Evolutionary conservation across 2,888 invertebrate species (phyloP), one percentile per base, ranked within the genome.

Genomic region (Lycophotia porphyrea): DNA sequence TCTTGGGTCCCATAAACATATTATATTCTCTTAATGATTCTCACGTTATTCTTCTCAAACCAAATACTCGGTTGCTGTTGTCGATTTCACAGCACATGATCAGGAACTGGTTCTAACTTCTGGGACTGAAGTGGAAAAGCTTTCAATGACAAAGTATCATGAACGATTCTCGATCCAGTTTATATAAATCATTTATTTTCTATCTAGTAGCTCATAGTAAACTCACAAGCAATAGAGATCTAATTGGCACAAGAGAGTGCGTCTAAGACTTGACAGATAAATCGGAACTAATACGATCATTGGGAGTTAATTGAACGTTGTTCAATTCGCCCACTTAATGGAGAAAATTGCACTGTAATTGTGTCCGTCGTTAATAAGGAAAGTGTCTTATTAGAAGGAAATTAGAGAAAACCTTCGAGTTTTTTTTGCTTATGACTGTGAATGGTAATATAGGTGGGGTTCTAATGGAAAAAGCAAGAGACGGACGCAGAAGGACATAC

Each of bases 301-400:
- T 89, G 84, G 65, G 49, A 78, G 69, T 85, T 88, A 87, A 90
- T 89, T 90, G 85, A 84, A 87, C 84, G 79, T 86, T 78, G 80
- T 76, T 79, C 69, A 49, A 42, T 84, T 60, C 71, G 70, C 67
- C 72, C 78, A 76, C 76, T 80, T 80, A 68, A 58, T 31, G 34
- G 72, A 69, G 76, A 87, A 85, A 85, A 87, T 80, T 80, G 69
- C 65, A n/a, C 36, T 15, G 74, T 85, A 77, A 84, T 77, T 84
- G 84, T 86, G 67, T 74, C 34, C 55, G 52, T 71, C 63, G 58
- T 70, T 74, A 76, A 78, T 72, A 78, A 78, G 61, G 70, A 84
- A 82, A 85, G 83, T 85, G 67, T 60, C 66, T 65, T 24, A 69
- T 74, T 70, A 61, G 65, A 70, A 60, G 52, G 73, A 74, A 71